Base-by-base conservation (phyloP, 1,140 invertebrate genomes). In the Trachymyrmex septentrionalis region DNA sequence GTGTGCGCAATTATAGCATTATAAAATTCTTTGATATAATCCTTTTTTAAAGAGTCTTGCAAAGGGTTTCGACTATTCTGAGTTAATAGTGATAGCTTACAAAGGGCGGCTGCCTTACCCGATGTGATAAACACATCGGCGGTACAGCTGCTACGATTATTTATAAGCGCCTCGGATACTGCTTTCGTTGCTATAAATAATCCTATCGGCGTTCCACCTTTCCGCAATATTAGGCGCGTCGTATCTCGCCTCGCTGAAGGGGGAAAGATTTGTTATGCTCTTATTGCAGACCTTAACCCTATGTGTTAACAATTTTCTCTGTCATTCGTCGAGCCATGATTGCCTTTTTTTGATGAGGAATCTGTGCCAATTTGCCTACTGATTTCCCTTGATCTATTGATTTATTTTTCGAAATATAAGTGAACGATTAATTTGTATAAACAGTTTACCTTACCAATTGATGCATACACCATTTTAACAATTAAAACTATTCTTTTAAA, bases 111-210 rank as follows among this genome's bases (percentile, higher is more conserved):
- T 73, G 73, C 82, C 48, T 71, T 44, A 34, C 61, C n/a, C n/a
- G n/a, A n/a, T n/a, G n/a, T n/a, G 64, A 73, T 73, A 88, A 89
- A 89, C 82, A 89, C 64, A 55, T 57, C 10, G 81, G 48, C 63
- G 87, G 69, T 88, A 88, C 78, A 48, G 76, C 61, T 76, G 71
- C 78, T 30, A 24, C 24, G 38, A 82, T 86, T 89, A 90, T 90
- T 90, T 90, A 89, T 86, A 90, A 89, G 57, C 44, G 10, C 12
- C 24, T 38, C 44, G 50, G 63, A 55, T 30, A 63, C 71, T 24
- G 50, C 34, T 78, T 48, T 57, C 24, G 44, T 19, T 30, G 21
- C 50, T 86, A 90, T 90, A 75, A 89, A 89, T 90, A 89, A 86
- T 85, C 34, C 38, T 64, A 86, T 73, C 87, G 73, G 50, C 81